Conservation (phyloP, 2,113 vertebrate species). For the Chloebia gouldiae region DNA sequence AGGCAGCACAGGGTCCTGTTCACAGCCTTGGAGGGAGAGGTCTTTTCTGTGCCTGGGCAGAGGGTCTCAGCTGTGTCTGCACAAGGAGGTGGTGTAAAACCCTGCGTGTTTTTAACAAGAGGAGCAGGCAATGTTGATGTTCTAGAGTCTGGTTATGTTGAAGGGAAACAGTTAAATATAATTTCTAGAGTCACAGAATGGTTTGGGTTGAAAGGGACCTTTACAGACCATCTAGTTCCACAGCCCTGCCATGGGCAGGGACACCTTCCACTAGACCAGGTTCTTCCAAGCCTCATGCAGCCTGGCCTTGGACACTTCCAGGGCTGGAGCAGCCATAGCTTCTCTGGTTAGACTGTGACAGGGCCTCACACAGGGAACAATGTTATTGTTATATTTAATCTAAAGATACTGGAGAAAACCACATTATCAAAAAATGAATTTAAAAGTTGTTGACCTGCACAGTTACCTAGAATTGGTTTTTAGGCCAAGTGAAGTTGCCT, state of each 20-base stretch:
- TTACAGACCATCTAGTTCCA: too few relatives aligned
- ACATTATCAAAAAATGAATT: neutral
- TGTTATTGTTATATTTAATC: neutral
- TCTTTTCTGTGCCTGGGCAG: neutral
- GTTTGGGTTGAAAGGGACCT: too few relatives aligned
- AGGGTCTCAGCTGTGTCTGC: neutral
- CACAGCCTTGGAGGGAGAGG: neutral
- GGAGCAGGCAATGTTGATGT: neutral
- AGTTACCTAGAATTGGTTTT: neutral
- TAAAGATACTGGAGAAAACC: neutral
- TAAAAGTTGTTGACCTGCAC: neutral
- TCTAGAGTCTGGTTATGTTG: neutral
- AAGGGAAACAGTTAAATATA: neutral
- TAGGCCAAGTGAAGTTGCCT: neutral
- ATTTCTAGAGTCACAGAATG: neutral
- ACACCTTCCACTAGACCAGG: neutral
- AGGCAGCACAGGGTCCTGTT: neutral
- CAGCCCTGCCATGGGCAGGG: neutral
- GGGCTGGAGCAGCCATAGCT: neutral
- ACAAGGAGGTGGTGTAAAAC: neutral
- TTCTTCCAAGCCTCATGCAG: neutral
- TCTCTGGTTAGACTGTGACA: neutral
- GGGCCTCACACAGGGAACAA: neutral
- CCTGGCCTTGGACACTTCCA: neutral
- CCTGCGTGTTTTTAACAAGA: neutral